Evolutionary conservation across 1,140 invertebrate genomes (phyloP), one percentile per base, ranked within the genome.

Genomic region (Dendroctonus valens): DNA sequence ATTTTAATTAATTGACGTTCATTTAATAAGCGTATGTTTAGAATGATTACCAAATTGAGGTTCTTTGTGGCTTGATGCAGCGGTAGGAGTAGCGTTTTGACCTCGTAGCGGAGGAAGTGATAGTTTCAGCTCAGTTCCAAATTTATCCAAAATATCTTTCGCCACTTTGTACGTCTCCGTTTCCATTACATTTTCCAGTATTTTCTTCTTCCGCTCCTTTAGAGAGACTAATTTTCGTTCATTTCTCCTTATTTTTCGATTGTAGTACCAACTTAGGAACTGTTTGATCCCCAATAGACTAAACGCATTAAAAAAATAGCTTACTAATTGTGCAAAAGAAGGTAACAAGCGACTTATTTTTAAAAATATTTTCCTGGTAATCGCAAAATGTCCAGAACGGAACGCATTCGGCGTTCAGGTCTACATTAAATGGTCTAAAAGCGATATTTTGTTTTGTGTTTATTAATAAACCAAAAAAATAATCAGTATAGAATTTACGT

Each of bases 111-210:
- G 2, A 2, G 44, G 53, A 55, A 41, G n/a, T n/a, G 60, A 15
- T 46, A 67, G 67, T 38, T 54, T 66, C 9, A 41, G 82, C 67
- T 88, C 85, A 41, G 87, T 87, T 59, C 89, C 93, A 84, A 90
- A 97, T 78, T 92, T 94, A 75, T 95, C 89, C 55, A 97, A 81
- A 72, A 97, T 93, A 79, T 93, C 89, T 81, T 91, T 94, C 2
- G 94, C 94, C 73, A 95, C 93, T 82, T 98, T 98, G 78, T 97
- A 99, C 1, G 94, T 98, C 82, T 98, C 96, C 52, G 89, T 98
- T 77, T 98, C 95, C 86, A 94, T 97, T 41, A 99, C 95, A 79
- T 96, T 89, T 75, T 98, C 94, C 49, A 99, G 81, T 72, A 98
- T 90, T 78, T 91, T 88, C 76, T 91, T 91, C 75, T 95, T 97